phyloP scores from a whole-genome alignment of 2,113 vertebrate species.

The Cairina moschata region DNA sequence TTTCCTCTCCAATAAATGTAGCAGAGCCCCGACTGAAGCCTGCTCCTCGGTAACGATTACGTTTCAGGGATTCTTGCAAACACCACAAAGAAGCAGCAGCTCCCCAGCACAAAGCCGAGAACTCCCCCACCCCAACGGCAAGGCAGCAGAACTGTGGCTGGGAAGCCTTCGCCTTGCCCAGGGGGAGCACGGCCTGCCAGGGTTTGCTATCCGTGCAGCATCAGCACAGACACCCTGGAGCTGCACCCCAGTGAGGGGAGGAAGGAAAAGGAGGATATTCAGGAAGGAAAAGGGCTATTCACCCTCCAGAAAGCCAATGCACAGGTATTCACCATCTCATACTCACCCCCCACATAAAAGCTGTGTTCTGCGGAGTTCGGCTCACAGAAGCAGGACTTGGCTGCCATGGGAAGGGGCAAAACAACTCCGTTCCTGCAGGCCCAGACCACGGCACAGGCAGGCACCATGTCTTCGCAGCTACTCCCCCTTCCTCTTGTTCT shows the following conservation, averaged over 20 bases:
- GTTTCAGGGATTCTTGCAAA: background rate
- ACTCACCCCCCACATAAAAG: background rate
- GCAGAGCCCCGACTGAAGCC: background rate
- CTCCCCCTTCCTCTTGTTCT: background rate
- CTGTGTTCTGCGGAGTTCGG: background rate
- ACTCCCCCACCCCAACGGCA: background rate
- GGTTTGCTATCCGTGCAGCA: background rate
- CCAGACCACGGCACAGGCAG: background rate
- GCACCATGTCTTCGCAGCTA: background rate
- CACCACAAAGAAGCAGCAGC: background rate
- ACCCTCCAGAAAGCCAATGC: background rate
- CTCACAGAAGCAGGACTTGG: background rate
- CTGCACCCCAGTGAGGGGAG: background rate
- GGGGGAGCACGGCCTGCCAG: background rate
- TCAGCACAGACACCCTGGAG: background rate
- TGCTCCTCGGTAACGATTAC: rapidly evolving
- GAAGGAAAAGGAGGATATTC: background rate
- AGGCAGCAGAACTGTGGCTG: background rate
- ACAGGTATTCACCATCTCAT: background rate
- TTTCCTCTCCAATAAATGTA: background rate
- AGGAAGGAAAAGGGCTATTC: background rate
- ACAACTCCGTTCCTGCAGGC: background rate
- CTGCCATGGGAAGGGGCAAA: background rate
- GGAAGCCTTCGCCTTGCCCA: background rate
- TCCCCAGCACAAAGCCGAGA: background rate